These are phyloP conservation scores for Silurus glanis DNA, from an alignment of 2,113 vertebrate species.

Conservation along the genomic window DNA sequence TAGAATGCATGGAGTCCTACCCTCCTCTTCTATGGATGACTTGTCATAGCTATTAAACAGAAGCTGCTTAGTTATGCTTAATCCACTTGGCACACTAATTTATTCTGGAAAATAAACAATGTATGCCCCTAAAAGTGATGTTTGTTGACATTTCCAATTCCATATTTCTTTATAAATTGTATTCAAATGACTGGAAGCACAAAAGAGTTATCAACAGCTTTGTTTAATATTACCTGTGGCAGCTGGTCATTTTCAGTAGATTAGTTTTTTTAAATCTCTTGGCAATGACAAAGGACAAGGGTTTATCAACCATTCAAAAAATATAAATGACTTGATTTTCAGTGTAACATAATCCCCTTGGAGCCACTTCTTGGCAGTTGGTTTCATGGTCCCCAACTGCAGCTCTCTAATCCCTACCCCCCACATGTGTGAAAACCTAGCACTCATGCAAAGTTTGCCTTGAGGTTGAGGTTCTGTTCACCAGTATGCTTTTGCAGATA, in stretches of 20 bases:
- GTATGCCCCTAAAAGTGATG: constrained; percentile 53
- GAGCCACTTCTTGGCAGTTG: constrained; percentile 41
- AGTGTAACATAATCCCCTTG: constrained; percentile 42
- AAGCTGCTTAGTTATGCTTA: constrained; percentile 9
- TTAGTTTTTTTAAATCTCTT: constrained; percentile 34
- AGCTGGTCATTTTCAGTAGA: constrained; percentile 56
- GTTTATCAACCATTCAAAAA: constrained; percentile 42
- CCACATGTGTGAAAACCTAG: constrained; percentile 19
- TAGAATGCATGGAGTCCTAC: not conserved
- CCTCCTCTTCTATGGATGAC: not conserved
- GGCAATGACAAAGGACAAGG: constrained; percentile 34
- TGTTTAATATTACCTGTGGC: constrained; percentile 45
- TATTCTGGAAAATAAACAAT: constrained; percentile 62
- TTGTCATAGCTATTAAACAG: not conserved
- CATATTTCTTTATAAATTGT: constrained; percentile 32
- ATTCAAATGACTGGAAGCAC: constrained; percentile 67
- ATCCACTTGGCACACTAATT: constrained; percentile 55
- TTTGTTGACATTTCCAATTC: constrained; percentile 59
- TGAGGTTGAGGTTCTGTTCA: not conserved
- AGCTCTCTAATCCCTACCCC: not conserved
- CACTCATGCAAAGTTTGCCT: constrained; percentile 17
- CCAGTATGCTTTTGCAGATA: constrained; percentile 30
- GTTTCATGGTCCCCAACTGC: constrained; percentile 44
- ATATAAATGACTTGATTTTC: constrained; percentile 44
- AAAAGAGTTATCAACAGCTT: constrained; percentile 58